A percentile compares a stretch with the other conserved stretches of the same genome.
Evolutionary conservation across 1,140 invertebrate species (phyloP).

Genomic region (Drosophila ironensis): DNA sequence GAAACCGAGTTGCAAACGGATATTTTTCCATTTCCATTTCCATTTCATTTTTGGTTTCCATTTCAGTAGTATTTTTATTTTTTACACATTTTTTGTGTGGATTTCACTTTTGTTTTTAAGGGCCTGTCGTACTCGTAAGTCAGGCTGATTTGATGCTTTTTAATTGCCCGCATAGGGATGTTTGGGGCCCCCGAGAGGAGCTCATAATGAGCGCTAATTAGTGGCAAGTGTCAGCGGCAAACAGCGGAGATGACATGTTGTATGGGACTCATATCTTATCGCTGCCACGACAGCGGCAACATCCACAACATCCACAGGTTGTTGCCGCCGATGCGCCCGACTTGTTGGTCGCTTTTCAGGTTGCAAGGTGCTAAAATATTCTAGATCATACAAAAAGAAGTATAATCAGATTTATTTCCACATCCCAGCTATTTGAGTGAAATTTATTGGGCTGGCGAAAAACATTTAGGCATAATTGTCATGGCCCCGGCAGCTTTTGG

Average conservation of each 20-base stretch:
- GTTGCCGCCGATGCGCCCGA: slow-evolving; percentile 1
- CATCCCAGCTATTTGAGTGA: too few species aligned
- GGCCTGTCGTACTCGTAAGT: not conserved
- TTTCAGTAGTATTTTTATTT: slow-evolving; percentile 4
- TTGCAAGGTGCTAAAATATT: slow-evolving; percentile 42
- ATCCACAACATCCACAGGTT: slow-evolving; percentile 15
- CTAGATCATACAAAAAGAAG: too few species aligned
- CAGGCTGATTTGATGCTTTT: not conserved
- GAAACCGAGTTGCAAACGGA: slow-evolving; percentile 12
- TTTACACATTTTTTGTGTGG: not conserved
- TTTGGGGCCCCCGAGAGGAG: slow-evolving; percentile 2
- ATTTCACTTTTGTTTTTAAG: slow-evolving; percentile 27
- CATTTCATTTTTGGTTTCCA: slow-evolving; percentile 22
- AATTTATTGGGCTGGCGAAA: too few species aligned
- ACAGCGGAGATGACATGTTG: slow-evolving; percentile 18
- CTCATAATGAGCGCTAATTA: slow-evolving; percentile 37
- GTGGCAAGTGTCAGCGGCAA: slow-evolving; percentile 19
- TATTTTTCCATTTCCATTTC: slow-evolving; percentile 6
- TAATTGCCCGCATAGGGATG: not conserved
- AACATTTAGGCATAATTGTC: slow-evolving; percentile 72
- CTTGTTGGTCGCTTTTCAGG: slow-evolving; percentile 24
- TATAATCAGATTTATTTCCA: too few species aligned
- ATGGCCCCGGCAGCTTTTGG: slow-evolving; percentile 38
- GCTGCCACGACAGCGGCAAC: slow-evolving; percentile 12
- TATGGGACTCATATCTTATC: slow-evolving; percentile 31